Percentiles rank a stretch among this genome's conserved stretches.
Evolutionary conservation across 2,797 vertebrate genomes (phyloP).

Genomic region (Xenentodon cancila): DNA sequence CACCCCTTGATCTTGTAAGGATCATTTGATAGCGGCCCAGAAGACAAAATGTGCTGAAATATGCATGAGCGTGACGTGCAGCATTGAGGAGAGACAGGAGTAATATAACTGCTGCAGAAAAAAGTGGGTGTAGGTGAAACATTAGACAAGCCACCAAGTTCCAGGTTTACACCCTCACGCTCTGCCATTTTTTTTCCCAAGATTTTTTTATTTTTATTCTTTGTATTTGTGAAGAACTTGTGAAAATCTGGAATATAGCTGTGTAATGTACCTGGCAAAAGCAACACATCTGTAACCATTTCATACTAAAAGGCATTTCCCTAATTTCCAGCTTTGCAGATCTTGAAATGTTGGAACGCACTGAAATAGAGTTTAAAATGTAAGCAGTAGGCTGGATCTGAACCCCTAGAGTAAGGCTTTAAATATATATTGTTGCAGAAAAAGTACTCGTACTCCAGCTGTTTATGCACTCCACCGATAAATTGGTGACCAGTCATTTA

Average conservation of each 20-base stretch:
- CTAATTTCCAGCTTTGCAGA: conserved; percentile 2
- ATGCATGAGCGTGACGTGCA: conserved; percentile 79
- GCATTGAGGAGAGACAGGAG: conserved; percentile 54
- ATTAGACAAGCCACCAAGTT: conserved; percentile 50
- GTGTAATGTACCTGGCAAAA: not conserved
- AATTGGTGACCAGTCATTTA: conserved; percentile 6
- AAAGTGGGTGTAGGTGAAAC: conserved; percentile 68
- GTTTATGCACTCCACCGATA: conserved; percentile 20
- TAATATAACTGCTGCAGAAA: conserved; percentile 42
- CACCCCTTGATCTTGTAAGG: conserved; percentile 65
- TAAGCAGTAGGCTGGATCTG: conserved; percentile 32
- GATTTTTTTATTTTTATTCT: too few species aligned
- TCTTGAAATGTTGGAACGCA: conserved; percentile 49
- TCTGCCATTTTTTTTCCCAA: not conserved
- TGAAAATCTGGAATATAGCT: not conserved
- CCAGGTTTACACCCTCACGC: conserved; percentile 22
- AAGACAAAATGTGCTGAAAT: conserved; percentile 82
- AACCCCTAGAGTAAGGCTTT: conserved; percentile 11
- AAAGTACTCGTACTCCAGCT: conserved; percentile 4
- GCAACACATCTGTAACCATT: not conserved
- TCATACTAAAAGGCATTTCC: conserved; percentile 9
- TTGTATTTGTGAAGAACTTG: not conserved
- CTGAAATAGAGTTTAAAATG: conserved; percentile 56
- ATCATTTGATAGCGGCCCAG: conserved; percentile 76
- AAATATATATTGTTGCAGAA: conserved; percentile 8